A percentile compares a stretch with the other conserved stretches of the same genome.
Evolutionary conservation across 1,140 invertebrate genomes (phyloP).

Genomic region (Drosophila serrata): DNA sequence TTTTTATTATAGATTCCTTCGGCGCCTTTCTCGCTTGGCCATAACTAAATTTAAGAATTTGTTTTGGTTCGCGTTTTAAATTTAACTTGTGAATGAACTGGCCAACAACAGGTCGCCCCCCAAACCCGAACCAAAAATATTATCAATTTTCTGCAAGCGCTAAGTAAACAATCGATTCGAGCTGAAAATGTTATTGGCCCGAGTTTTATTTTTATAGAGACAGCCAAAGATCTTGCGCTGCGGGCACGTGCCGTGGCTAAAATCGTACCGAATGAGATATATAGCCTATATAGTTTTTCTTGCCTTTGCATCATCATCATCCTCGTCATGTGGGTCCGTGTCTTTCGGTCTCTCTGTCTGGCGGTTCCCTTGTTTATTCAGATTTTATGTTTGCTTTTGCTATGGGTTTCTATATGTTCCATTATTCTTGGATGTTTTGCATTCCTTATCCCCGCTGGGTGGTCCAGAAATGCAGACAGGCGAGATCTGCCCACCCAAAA

Average conservation of each 20-base stretch:
- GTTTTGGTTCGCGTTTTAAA: conserved; percentile 81
- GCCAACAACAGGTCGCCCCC: conserved; percentile 49
- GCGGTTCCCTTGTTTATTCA: conserved; percentile 35
- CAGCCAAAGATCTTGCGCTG: conserved; percentile 26
- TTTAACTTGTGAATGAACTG: conserved; percentile 71
- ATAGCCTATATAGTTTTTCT: conserved; percentile 38
- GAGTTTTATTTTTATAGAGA: conserved; percentile 70
- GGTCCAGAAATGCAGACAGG: conserved; percentile 34
- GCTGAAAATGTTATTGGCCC: conserved; percentile 53
- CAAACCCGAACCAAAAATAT: conserved; percentile 44
- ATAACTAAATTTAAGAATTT: conserved; percentile 82
- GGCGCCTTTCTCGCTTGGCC: conserved; percentile 48
- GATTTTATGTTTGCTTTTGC: conserved; percentile 40
- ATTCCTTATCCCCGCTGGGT: conserved; percentile 27
- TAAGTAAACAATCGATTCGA: conserved; percentile 73
- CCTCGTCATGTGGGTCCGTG: not conserved
- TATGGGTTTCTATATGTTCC: conserved; percentile 18
- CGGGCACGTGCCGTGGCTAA: conserved; percentile 73
- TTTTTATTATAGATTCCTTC: conserved; percentile 71
- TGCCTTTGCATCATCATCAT: conserved; percentile 27
- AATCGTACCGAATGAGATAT: conserved; percentile 38
- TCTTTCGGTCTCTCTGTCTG: conserved; percentile 14
- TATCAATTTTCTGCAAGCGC: conserved; percentile 66
- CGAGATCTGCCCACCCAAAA: conserved; percentile 6
- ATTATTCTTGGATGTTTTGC: conserved; percentile 30